phyloP scores from a whole-genome alignment of 2,888 invertebrate species.

The Gastracanthus pulcherrimus region DNA sequence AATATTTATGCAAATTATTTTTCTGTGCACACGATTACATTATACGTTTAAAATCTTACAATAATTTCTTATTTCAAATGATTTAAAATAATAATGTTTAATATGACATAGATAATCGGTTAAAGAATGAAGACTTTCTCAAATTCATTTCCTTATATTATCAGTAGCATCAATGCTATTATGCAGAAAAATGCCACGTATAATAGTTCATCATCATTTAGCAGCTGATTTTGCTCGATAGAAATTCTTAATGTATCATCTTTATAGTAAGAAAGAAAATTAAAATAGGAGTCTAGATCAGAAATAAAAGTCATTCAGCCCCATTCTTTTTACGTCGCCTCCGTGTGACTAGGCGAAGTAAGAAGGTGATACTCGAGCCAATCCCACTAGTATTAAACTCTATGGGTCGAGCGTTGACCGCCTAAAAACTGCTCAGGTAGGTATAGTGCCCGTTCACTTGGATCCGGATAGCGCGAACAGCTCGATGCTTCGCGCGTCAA shows the following conservation, averaged over 20 bases:
- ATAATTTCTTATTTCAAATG: no score
- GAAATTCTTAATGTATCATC: background rate
- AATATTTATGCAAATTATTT: no score
- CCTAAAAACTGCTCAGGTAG: slow-evolving; percentile 29
- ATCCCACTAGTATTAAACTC: slow-evolving; percentile 10
- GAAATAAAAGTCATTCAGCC: background rate
- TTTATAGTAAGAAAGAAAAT: background rate
- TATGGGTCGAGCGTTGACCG: slow-evolving; percentile 20
- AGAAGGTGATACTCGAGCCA: background rate
- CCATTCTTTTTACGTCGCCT: background rate
- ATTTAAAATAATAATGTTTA: no score
- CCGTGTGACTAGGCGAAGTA: background rate
- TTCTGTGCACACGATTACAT: no score
- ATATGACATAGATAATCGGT: no score
- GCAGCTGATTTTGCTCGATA: background rate
- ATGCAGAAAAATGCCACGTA: no score
- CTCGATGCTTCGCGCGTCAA: background rate
- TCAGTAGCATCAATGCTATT: no score
- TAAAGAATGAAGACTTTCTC: no score
- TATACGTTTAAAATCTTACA: no score
- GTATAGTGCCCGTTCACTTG: background rate
- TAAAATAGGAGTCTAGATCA: background rate
- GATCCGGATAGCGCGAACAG: background rate
- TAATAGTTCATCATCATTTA: no score
- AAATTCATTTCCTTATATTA: no score